These are phyloP conservation scores for Danaus melanippus DNA, from an alignment of 1,140 invertebrate genomes.

Conservation along the genomic window DNA sequence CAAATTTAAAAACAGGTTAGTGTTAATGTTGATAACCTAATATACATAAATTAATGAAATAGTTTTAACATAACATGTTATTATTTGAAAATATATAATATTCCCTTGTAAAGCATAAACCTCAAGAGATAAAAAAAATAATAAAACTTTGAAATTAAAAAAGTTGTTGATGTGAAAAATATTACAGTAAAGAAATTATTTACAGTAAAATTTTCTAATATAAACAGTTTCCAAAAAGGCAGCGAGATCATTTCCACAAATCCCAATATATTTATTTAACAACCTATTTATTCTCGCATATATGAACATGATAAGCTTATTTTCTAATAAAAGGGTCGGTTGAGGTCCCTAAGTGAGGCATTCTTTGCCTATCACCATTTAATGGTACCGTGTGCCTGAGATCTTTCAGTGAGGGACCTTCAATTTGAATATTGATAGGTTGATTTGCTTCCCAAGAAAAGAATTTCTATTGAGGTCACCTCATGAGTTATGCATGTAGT, in stretches of 20 bases:
- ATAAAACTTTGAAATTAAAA: too few relatives aligned
- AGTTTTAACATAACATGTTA: too few relatives aligned
- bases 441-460: constrained; percentile 31
- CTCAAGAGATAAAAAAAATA: too few relatives aligned
- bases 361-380: constrained; percentile 60
- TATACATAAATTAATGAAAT: too few relatives aligned
- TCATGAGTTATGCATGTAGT: constrained; percentile 21
- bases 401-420: constrained; percentile 48
- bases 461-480: constrained; percentile 21
- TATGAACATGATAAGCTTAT: constrained; percentile 64
- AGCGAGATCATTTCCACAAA: constrained; percentile 14
- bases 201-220: too few relatives aligned
- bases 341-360: constrained; percentile 51
- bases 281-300: constrained; percentile 31
- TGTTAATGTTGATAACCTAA: too few relatives aligned
- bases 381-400: constrained; percentile 56
- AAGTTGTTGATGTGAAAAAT: too few relatives aligned
- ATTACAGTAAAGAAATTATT: too few relatives aligned
- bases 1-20: too few relatives aligned
- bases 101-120: too few relatives aligned
- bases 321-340: constrained; percentile 62
- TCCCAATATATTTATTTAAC: constrained; percentile 17
- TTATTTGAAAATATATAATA: too few relatives aligned
- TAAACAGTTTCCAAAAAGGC: too few relatives aligned
- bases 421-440: constrained; percentile 63